Evolutionary conservation across 2,888 invertebrate species (phyloP).

Genomic region (Drosophila cognata): DNA sequence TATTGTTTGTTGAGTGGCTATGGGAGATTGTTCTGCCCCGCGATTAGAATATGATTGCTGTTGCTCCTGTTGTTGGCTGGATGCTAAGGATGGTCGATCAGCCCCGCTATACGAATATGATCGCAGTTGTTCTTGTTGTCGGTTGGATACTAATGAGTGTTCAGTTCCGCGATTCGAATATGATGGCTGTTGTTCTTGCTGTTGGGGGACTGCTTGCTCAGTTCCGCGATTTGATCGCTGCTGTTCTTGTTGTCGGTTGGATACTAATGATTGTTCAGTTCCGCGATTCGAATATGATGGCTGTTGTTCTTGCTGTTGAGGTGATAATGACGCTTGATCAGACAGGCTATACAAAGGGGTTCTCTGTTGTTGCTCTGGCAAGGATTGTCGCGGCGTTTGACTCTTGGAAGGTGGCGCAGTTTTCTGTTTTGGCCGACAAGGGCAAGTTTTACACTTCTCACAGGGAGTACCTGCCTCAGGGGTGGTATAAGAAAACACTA

Average conservation of each 20-base stretch:
- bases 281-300: background rate
- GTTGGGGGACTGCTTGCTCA: background rate
- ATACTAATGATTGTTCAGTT: too few relatives aligned
- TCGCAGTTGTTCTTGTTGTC: background rate
- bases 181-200: background rate
- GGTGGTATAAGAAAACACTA: background rate
- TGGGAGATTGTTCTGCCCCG: background rate
- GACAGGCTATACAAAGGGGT: background rate
- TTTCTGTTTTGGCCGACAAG: conserved; percentile 34
- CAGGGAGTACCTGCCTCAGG: conserved; percentile 46
- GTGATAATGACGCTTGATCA: background rate
- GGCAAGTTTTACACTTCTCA: conserved; percentile 59
- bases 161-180: background rate
- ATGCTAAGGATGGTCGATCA: background rate
- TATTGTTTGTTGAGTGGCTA: background rate
- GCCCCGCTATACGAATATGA: background rate
- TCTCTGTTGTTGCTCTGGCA: background rate
- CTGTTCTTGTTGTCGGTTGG: background rate
- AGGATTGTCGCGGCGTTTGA: background rate
- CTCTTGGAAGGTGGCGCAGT: background rate
- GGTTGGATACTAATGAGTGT: background rate
- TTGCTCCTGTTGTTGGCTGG: background rate
- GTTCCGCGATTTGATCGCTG: background rate
- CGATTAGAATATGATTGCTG: background rate
- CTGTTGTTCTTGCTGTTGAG: background rate